Base-by-base conservation (phyloP, 2,113 vertebrate genomes). In the Origma solitaria region DNA sequence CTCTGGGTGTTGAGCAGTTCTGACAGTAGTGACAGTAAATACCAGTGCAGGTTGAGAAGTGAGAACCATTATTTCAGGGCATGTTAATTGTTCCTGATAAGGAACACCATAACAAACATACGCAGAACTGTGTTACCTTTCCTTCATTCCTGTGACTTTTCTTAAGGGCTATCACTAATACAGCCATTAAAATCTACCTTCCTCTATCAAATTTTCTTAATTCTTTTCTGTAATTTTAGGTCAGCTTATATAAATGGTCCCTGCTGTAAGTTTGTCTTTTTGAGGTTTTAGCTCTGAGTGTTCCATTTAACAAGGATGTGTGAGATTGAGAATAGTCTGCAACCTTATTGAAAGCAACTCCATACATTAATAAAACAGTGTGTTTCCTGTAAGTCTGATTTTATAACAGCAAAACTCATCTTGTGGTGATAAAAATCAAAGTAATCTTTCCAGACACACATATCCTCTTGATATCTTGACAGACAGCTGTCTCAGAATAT, bases 21-120 rank as follows among this genome's bases (percentile, higher is more conserved):
- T 82, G 84, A 89, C 27, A 69, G 15, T 30, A 92, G 92, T 84
- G 65, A 92, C 54, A 82, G 78, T 92, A 82, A 94, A 96, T 94
- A 94, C 61, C 66, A 79, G 42, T n/a, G 50, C 57, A 85, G 86
- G 21, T 38, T 92, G 66, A 95, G 65, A 73, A 94, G 85, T 51
- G 47, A 92, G 82, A 90, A 66, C 49, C 37, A 87, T 95, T 62
- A 77, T 95, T 90, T 93, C 72, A 57, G 87, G 71, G 58, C 40
- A 70, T 10, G 33, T 71, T 93, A 88, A 96, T 94, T 90, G 82
- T 73, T 51, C 31, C 25, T 86, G 68, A 38, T 90, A 81, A 60
- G 72, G 42, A 78, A 64, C n/a, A 62, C 44, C 49, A 25, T 73
- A 91, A 71, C 62, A 91, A 88, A 72, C 42, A 45, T 13, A 68